These are phyloP conservation scores for Spodoptera litura DNA, from an alignment of 1,140 invertebrate genomes.

Conservation along the genomic window DNA sequence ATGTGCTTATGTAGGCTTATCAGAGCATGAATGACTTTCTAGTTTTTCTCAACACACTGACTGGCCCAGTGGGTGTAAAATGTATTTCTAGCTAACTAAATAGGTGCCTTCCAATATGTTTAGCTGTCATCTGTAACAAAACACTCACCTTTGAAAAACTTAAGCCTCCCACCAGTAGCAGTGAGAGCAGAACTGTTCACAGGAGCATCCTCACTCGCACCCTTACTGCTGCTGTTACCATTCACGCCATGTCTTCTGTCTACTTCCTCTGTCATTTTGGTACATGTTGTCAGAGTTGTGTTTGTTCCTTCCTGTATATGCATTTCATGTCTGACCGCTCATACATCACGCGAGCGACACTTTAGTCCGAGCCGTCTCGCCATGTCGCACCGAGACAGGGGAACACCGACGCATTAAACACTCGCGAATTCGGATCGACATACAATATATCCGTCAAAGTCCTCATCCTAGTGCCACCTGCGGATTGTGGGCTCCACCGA, in stretches of 20 bases:
- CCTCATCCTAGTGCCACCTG: conserved; percentile 84
- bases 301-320: conserved; percentile 86
- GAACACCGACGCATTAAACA: conserved; percentile 67
- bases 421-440: conserved; percentile 72
- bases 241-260: conserved; percentile 88
- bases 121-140: neutral
- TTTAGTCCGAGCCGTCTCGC: conserved; percentile 76
- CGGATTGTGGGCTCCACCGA: conserved; percentile 72
- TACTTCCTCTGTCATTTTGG: conserved; percentile 89
- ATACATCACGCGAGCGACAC: conserved; percentile 76
- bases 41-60: conserved; percentile 68
- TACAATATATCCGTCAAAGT: conserved; percentile 77
- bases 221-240: conserved; percentile 87
- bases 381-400: conserved; percentile 72
- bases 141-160: conserved; percentile 88
- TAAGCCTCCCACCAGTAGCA: conserved; percentile 86
- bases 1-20: conserved; percentile 80
- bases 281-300: conserved; percentile 88
- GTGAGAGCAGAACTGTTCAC: conserved; percentile 70
- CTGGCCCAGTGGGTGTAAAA: conserved; percentile 5
- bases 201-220: conserved; percentile 75
- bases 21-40: conserved; percentile 86
- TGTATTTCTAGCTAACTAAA: neutral
- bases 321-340: conserved; percentile 85
- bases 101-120: neutral